Evolutionary conservation across 2,797 vertebrate genomes (phyloP), one percentile per base, ranked within the genome.

Genomic region (Etheostoma perlongum): DNA sequence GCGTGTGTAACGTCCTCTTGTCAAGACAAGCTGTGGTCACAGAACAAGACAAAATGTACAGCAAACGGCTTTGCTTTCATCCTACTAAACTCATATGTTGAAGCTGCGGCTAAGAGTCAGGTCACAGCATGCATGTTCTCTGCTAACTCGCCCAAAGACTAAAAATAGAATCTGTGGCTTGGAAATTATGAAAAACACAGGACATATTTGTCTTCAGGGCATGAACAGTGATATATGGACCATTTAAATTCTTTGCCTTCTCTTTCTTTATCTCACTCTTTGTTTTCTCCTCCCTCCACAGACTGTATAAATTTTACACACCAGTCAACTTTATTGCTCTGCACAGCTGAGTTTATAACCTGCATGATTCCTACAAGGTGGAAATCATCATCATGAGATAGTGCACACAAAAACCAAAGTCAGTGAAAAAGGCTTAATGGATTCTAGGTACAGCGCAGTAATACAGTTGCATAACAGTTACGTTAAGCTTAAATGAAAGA

Each of bases 1-100:
- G 65, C 12, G 0, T 75, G 40, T 55, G 51, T 80, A 40, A 84
- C 86, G 88, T 91, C 86, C 84, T 79, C 61, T 66, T 48, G 4
- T 52, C 4, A 8, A 48, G 42, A 73, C 73, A 82, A 74, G 55
- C 63, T 82, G 82, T 62, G 76, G 85, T 86, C 78, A 67, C 40
- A 78, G 69, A 67, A 65, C 46, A 55, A 85, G 82, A 91, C 89
- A 86, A 40, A 82, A 81, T 86, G 87, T 92, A 61, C 87, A 72
- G 59, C 46, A 27, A 77, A 72, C 65, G 11, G 4, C 44, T 68
- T 40, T 40, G 11, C 36, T 40, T 77, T 82, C 46, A 72, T 79
- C 48, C 58, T 55, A 21, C 30, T 54, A 47, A 72, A 69, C 21
- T 67, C n/a, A 33, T 3, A 47, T 23, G 30, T 12, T 52, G 4